Percentiles rank a stretch among this genome's conserved stretches.
phyloP scores from a whole-genome alignment of 2,113 vertebrate genomes.

The Turnix velox region DNA sequence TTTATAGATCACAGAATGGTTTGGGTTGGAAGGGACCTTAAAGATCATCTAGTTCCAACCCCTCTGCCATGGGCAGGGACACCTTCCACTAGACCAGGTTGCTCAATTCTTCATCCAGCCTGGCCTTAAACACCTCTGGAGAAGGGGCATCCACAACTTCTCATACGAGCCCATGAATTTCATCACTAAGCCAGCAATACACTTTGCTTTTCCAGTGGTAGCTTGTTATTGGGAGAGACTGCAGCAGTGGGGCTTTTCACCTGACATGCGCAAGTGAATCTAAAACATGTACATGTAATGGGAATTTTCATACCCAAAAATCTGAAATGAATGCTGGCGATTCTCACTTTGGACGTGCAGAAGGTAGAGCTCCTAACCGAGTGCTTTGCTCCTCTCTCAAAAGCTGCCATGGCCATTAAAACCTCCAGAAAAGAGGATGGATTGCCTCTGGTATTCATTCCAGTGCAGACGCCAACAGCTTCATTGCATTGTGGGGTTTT shows the following conservation, averaged over 20 bases:
- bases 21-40: too few species aligned
- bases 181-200: neutral
- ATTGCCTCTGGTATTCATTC: neutral
- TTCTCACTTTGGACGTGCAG: neutral
- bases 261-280: neutral
- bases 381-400: neutral
- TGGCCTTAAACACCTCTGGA: too few species aligned
- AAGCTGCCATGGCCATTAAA: neutral
- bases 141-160: too few species aligned
- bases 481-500: neutral
- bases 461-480: neutral
- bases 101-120: too few species aligned
- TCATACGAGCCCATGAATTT: neutral
- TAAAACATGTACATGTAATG: neutral
- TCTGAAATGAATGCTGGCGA: neutral
- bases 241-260: neutral
- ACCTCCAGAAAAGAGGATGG: neutral
- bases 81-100: too few species aligned
- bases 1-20: too few species aligned
- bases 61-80: too few species aligned
- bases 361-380: neutral
- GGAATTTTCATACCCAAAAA: neutral
- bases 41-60: too few species aligned
- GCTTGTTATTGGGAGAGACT: fast-evolving
- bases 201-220: neutral